These are phyloP conservation scores for Periparus ater DNA, from an alignment of 2,797 vertebrate genomes.

Conservation along the genomic window DNA sequence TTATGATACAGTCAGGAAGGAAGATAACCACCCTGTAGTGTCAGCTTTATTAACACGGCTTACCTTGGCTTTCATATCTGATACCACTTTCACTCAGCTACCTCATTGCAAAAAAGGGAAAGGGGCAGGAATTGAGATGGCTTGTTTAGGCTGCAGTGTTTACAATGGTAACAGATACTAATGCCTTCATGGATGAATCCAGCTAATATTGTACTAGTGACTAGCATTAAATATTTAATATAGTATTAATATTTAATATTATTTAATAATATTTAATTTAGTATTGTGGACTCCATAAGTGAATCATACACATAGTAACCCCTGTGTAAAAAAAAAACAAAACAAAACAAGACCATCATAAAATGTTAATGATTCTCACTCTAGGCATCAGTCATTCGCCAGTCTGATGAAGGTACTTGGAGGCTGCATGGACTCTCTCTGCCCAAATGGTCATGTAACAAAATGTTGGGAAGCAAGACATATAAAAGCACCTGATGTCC, in stretches of 20 bases:
- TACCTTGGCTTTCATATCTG: neutral
- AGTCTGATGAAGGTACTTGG: neutral
- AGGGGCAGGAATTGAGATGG: neutral
- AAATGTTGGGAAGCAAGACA: neutral
- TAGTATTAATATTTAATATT: neutral
- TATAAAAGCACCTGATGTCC: neutral
- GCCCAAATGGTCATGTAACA: rapidly evolving
- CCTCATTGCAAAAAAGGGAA: neutral
- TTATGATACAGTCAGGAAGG: neutral
- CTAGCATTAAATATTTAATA: neutral
- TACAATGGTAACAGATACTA: neutral
- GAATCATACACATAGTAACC: neutral
- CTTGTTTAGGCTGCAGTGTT: neutral
- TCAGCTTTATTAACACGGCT: neutral
- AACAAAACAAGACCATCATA: neutral
- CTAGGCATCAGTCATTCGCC: neutral
- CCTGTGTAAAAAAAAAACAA: neutral
- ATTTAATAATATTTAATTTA: neutral
- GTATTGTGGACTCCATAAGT: neutral
- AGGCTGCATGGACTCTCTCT: neutral
- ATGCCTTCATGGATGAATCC: neutral
- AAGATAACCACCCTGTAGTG: neutral
- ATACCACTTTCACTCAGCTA: neutral
- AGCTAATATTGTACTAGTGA: neutral
- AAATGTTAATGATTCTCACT: neutral